A percentile compares a stretch with the other conserved stretches of the same genome.
Conservation (phyloP, 1,140 invertebrate species). For the Lepidurus packardi region DNA sequence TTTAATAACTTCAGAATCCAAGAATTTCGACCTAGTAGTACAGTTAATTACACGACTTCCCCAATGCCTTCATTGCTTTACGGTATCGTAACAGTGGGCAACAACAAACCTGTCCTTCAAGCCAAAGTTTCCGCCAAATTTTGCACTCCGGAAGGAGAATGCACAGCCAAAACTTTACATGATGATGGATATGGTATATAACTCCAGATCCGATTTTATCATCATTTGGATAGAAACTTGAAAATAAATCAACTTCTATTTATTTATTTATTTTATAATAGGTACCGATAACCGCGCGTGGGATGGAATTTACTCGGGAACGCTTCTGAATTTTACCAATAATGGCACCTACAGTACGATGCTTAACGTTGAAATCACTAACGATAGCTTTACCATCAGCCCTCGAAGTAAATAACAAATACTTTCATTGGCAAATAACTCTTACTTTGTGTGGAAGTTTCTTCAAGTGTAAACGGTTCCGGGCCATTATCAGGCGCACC, state of each 20-base stretch:
- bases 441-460: neutral
- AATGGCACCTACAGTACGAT: slow-evolving; percentile 17
- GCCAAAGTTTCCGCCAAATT: neutral
- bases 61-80: neutral
- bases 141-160: neutral
- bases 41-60: neutral
- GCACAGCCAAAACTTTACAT: neutral
- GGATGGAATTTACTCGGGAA: slow-evolving; percentile 27
- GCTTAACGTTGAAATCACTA: slow-evolving; percentile 6
- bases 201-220: neutral
- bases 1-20: neutral
- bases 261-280: neutral
- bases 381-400: neutral
- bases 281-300: slow-evolving; percentile 22
- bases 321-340: neutral
- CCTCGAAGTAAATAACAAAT: neutral
- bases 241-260: neutral
- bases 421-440: neutral
- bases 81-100: neutral
- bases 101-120: neutral
- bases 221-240: too few relatives aligned
- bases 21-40: neutral
- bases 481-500: neutral
- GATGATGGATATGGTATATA: neutral
- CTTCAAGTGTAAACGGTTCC: neutral